Conservation (phyloP, 2,888 invertebrate genomes). For the Ectropis crepuscularia region DNA sequence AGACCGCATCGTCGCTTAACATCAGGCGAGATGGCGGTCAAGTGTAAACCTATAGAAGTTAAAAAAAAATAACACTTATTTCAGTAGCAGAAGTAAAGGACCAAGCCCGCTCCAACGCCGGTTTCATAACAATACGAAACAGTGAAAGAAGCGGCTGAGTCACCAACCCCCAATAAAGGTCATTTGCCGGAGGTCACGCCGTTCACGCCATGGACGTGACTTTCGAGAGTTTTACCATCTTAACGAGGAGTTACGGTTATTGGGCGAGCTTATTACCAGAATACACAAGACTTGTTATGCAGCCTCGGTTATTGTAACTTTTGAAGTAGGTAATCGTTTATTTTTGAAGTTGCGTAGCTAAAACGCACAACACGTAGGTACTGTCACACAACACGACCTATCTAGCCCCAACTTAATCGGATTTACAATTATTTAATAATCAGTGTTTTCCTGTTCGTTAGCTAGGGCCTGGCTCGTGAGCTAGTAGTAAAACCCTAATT, state of each 20-base stretch:
- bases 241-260: conserved; percentile 13
- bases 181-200: conserved; percentile 14
- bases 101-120: too few relatives aligned
- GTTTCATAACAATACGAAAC: conserved; percentile 6
- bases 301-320: not conserved
- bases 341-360: not conserved
- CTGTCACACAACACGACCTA: not conserved
- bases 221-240: conserved; percentile 6
- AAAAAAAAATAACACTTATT: too few relatives aligned
- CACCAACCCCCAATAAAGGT: conserved; percentile 19
- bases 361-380: not conserved
- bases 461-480: too few relatives aligned
- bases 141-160: conserved; percentile 8
- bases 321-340: not conserved
- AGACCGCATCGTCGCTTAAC: too few relatives aligned
- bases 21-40: too few relatives aligned
- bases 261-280: conserved; percentile 4
- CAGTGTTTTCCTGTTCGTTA: too few relatives aligned
- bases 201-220: conserved; percentile 19
- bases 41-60: too few relatives aligned
- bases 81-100: not conserved
- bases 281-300: conserved; percentile 5
- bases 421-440: too few relatives aligned
- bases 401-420: too few relatives aligned
- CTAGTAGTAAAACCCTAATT: too few relatives aligned